Evolutionary conservation across 2,888 invertebrate species (phyloP).

Genomic region (Oligia strigilis): DNA sequence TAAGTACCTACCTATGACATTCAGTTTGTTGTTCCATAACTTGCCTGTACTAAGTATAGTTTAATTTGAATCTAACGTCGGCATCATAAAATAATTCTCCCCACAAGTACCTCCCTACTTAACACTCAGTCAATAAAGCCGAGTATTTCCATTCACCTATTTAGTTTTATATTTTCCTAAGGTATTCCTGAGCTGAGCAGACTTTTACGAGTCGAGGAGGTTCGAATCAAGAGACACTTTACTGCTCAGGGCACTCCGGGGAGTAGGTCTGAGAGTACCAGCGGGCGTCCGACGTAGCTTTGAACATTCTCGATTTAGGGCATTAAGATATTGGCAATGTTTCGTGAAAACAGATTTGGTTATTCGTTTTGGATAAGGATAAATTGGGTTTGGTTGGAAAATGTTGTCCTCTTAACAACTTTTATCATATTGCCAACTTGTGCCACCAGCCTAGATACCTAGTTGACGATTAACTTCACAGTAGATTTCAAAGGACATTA

Average conservation of each 20-base stretch:
- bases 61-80: not conserved
- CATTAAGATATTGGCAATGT: conserved; percentile 58
- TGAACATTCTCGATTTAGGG: conserved; percentile 62
- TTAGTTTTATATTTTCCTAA: conserved; percentile 67
- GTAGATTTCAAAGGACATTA: not conserved
- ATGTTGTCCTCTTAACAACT: not conserved
- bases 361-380: conserved; percentile 1
- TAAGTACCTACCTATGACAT: not conserved
- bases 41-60: not conserved
- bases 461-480: not conserved
- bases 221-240: conserved; percentile 79
- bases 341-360: conserved; percentile 35
- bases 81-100: conserved; percentile 6
- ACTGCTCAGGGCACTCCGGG: conserved; percentile 79
- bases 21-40: not conserved
- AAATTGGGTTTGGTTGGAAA: not conserved
- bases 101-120: conserved; percentile 11
- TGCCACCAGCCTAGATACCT: not conserved
- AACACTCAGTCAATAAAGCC: conserved; percentile 46
- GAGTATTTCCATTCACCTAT: conserved; percentile 67
- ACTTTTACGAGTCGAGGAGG: conserved; percentile 76
- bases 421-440: not conserved
- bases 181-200: conserved; percentile 68
- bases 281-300: conserved; percentile 67
- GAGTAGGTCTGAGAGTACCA: conserved; percentile 69